A percentile compares a stretch with the other conserved stretches of the same genome.
Evolutionary conservation across 2,113 vertebrate genomes (phyloP).

Genomic region (Ceyx melanurus): DNA sequence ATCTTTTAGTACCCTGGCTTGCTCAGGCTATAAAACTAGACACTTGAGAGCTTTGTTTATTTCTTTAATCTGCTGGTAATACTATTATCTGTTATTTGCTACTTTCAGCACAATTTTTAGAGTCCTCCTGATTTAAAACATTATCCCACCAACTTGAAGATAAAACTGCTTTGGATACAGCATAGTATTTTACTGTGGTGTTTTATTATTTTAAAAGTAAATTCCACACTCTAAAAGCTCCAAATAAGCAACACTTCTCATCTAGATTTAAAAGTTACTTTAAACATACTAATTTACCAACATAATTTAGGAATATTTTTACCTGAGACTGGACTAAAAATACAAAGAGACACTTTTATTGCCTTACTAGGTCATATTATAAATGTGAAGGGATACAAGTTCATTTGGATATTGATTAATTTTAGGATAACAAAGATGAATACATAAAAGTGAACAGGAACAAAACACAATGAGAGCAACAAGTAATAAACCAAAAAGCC

Average conservation of each 20-base stretch:
- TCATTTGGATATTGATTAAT: background rate
- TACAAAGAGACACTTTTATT: background rate
- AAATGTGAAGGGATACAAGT: background rate
- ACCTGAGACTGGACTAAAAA: background rate
- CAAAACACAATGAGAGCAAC: background rate
- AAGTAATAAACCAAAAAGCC: background rate
- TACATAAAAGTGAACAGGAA: background rate
- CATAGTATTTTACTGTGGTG: background rate
- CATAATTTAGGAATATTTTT: background rate
- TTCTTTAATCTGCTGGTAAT: background rate
- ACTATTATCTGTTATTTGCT: background rate
- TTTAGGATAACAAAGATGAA: background rate
- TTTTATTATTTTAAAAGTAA: background rate
- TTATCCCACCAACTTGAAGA: background rate
- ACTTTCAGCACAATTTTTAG: background rate
- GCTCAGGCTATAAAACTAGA: background rate
- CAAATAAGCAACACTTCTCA: background rate
- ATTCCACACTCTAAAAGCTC: background rate
- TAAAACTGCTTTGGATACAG: background rate
- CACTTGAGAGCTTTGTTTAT: background rate
- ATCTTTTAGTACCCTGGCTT: background rate
- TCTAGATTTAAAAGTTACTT: background rate
- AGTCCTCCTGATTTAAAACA: background rate
- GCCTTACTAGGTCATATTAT: background rate
- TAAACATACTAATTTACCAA: background rate